phyloP scores from a whole-genome alignment of 2,113 vertebrate genomes.

The Mohoua ochrocephala region DNA sequence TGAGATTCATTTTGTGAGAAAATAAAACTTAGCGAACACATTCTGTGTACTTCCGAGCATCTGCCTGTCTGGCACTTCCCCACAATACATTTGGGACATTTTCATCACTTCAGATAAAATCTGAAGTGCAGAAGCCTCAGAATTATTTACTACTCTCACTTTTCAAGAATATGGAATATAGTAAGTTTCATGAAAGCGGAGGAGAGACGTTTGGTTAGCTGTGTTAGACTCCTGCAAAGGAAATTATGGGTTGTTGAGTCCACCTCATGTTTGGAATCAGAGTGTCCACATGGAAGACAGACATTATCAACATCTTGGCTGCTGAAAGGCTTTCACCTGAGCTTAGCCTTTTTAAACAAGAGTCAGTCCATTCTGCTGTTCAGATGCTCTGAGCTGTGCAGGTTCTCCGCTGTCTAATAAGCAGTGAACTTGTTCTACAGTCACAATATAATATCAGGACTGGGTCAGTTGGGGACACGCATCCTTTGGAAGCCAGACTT shows the following conservation, averaged over 20 bases:
- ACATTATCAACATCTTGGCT: background rate
- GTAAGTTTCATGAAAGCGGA: background rate
- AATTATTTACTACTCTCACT: background rate
- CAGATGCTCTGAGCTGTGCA: background rate
- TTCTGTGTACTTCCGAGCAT: background rate
- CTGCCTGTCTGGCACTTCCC: slow-evolving; percentile 13
- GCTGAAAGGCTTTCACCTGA: background rate
- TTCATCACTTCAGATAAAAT: slow-evolving; percentile 4
- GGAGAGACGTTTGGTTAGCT: background rate
- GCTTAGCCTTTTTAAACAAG: background rate
- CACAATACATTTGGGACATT: slow-evolving; percentile 17
- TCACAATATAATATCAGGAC: background rate
- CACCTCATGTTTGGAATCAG: background rate
- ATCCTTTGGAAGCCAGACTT: background rate
- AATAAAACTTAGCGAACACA: slow-evolving; percentile 4
- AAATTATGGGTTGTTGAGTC: background rate
- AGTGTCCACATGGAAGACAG: background rate
- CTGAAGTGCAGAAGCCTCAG: background rate
- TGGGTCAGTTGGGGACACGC: background rate
- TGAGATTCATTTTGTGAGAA: background rate
- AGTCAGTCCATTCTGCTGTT: background rate
- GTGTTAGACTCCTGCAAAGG: background rate
- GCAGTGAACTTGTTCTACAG: background rate
- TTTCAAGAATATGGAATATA: background rate
- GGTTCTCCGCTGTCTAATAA: background rate